Base-by-base conservation (phyloP, 2,888 invertebrate genomes). In the Corythucha ciliata region DNA sequence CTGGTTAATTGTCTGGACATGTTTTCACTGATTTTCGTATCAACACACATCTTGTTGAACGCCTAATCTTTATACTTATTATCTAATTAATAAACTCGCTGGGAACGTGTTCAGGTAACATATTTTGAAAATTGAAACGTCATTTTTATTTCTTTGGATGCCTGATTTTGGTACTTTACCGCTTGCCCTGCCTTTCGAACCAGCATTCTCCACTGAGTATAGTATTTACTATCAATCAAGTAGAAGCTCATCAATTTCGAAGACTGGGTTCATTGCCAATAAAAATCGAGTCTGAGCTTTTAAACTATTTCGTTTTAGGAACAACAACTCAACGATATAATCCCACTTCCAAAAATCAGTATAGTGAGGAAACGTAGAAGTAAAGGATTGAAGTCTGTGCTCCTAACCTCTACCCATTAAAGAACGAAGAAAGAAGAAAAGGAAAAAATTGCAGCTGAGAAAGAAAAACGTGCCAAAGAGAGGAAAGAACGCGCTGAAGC, bases 321-420 rank as follows among this genome's bases (percentile, higher is more conserved):
- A 20, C 32, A 45, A 45, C 18, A 32, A 45, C 45, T 33, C 6
- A 22, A 6, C 18, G 45, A 45, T 7, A 45, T 45, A 4, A 45
- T 45, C 20, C 33, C 45, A 18, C 32, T 45, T 32, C 45, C 45
- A 3, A 45, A 45, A 33, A 41, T 41, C 16, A 8, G 24, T 10
- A 45, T 14, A 6, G 33, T 20, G 29, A 29, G 27, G 7, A 45
- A 32, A 16, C 27, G 45, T 10, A 21, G 18, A 26, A 20, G 45
- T 21, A 26, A 29, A 32, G 45, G 45, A 14, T 12, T 18, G n/a
- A 29, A 29, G 27, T 45, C 32, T 14, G 14, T 21, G 26, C 20
- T 45, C 10, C 14, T 45, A 12, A 45, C 45, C 14, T 45, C 45
- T 5, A 45, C 45, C 2, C 45, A 29, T 5, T 16, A 45, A 16